Base-by-base conservation (phyloP, 2,888 invertebrate genomes). In the Metalampra italica region DNA sequence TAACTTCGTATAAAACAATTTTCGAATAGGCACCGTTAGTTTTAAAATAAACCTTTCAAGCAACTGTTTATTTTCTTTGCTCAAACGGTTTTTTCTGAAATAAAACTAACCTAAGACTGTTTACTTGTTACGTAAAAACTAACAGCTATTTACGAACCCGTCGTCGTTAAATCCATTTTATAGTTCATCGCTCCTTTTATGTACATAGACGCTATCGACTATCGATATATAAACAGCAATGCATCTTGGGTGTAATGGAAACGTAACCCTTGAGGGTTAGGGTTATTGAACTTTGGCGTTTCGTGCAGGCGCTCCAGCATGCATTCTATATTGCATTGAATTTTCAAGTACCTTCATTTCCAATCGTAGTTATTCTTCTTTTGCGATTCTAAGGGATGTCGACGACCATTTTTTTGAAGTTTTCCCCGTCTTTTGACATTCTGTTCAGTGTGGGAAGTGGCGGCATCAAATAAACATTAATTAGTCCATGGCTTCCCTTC, bases 201-300 rank as follows among this genome's bases (percentile, higher is more conserved):
- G 68, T 68, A 55, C 60, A 9, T 47, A 49, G 60, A 57, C 62
- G 22, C 9, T 38, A 45, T 70, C 62, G 60, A 51, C 50, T 51
- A 47, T 55, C 56, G 45, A 54, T 46, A 59, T 56, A n/a, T 46
- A 53, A 57, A 58, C 54, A 52, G 59, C 60, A 59, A 58, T 59
- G 59, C 62, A 57, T 52, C 55, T 48, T 51, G 49, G 56, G 55
- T 51, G 46, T 60, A 59, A 62, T 56, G 53, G 54, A 49, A 56
- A 54, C 2, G 22, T 22, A 50, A 45, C 49, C 50, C 36, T 53
- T 43, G 51, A 60, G 57, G 59, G 47, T 60, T 47, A 47, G 60
- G 60, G 64, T 64, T 51, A 57, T 57, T 60, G 60, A 52, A 60
- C 70, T 64, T 55, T 56, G 47, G 11, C 47, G 55, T 56, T 57